Conservation (phyloP, 2,888 invertebrate genomes). For the Hylaea fasciaria region DNA sequence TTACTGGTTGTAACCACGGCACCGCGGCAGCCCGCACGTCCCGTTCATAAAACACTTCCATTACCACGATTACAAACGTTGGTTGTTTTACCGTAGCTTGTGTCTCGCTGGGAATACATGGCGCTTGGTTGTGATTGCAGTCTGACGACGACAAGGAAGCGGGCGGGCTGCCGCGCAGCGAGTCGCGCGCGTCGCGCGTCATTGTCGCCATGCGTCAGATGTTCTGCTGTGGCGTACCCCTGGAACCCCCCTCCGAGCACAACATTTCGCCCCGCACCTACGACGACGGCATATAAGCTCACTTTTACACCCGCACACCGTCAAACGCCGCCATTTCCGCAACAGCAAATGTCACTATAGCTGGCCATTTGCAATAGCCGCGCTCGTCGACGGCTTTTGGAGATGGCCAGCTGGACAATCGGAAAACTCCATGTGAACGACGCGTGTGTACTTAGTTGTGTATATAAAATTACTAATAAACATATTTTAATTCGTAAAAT, state of each 20-base stretch:
- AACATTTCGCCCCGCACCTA: conserved; percentile 53
- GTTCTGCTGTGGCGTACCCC: conserved; percentile 73
- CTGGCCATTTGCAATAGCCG: conserved; percentile 61
- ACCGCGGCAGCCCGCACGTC: conserved; percentile 63
- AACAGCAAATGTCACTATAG: conserved; percentile 47
- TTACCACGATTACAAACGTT: background rate
- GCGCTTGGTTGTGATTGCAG: conserved; percentile 63
- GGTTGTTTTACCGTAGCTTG: background rate
- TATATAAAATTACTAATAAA: conserved; percentile 66
- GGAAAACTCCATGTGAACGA: conserved; percentile 49
- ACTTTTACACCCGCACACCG: conserved; percentile 29
- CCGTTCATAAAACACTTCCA: conserved; percentile 28
- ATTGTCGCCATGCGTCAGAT: conserved; percentile 68
- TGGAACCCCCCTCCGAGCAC: conserved; percentile 71
- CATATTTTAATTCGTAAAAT: conserved; percentile 37
- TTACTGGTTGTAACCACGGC: too few relatives aligned
- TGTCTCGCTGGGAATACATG: background rate
- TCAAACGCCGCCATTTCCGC: conserved; percentile 34
- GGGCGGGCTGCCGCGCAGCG: conserved; percentile 79
- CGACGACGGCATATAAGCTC: conserved; percentile 57
- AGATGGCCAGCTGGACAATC: conserved; percentile 62
- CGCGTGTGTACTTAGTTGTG: conserved; percentile 61
- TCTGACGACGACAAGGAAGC: conserved; percentile 74
- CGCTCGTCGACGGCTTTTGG: conserved; percentile 41
- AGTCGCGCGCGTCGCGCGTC: conserved; percentile 65